A percentile compares a stretch with the other conserved stretches of the same genome.
Evolutionary conservation across 2,888 invertebrate genomes (phyloP).

Genomic region (Drosophila anomalipes): DNA sequence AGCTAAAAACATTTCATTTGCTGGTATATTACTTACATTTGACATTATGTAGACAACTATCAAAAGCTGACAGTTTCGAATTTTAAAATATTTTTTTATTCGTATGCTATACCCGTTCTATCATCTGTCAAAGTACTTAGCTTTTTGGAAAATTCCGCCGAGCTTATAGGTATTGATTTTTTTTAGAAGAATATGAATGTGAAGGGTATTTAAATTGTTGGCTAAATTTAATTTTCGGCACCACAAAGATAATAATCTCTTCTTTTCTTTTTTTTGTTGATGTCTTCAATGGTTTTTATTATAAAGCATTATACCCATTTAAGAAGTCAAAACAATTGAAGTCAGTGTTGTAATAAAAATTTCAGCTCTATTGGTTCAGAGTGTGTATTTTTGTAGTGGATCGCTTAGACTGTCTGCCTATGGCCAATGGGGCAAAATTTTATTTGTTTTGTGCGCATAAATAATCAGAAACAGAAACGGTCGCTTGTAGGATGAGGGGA

Average conservation of each 20-base stretch:
- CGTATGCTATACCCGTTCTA: no score
- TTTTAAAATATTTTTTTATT: neutral
- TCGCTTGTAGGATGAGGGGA: neutral
- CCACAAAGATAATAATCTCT: neutral
- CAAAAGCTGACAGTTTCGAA: neutral
- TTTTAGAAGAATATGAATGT: neutral
- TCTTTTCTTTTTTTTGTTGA: neutral
- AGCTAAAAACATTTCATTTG: neutral
- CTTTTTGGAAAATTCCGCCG: neutral
- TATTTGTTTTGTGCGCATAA: slow-evolving; percentile 72
- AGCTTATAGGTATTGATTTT: neutral
- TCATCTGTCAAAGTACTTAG: no score
- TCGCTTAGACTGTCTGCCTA: slow-evolving; percentile 45
- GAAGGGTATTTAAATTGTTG: neutral
- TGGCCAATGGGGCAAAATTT: slow-evolving; percentile 49
- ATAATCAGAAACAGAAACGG: slow-evolving; percentile 56
- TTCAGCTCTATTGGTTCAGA: slow-evolving; percentile 25
- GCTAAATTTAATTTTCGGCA: neutral
- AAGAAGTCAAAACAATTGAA: slow-evolving; percentile 55
- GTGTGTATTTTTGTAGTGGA: slow-evolving; percentile 10
- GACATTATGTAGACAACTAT: neutral
- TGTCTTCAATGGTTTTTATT: neutral
- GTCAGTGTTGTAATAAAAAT: slow-evolving; percentile 35
- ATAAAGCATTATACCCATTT: neutral
- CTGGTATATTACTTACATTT: neutral